Percentiles rank a stretch among this genome's conserved stretches.
Evolutionary conservation across 2,797 vertebrate species (phyloP).

Genomic region (Bradypodion ventrale): DNA sequence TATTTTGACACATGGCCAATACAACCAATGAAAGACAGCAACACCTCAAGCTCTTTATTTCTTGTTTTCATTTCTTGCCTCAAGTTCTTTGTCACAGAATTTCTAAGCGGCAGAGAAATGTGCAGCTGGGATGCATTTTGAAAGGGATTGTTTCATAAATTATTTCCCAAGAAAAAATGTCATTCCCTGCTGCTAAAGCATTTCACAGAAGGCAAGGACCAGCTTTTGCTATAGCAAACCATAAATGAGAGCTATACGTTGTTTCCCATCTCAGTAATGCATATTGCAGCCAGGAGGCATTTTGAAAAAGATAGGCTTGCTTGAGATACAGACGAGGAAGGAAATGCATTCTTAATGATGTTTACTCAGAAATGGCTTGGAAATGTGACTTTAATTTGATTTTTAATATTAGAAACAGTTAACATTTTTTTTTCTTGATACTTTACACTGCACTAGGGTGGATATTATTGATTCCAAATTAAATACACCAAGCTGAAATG

Average conservation of each 20-base stretch:
- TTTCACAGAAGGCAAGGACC: background rate
- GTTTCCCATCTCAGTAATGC: slow-evolving; percentile 7
- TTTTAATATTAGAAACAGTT: slow-evolving; percentile 11
- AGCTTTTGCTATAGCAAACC: slow-evolving; percentile 10
- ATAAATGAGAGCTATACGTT: slow-evolving; percentile 2
- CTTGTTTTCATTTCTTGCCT: background rate
- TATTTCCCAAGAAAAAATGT: slow-evolving; percentile 18
- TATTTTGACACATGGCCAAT: background rate
- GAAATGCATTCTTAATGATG: slow-evolving; percentile 18
- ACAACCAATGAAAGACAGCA: background rate
- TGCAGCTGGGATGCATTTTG: fast-evolving
- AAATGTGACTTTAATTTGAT: slow-evolving; percentile 38
- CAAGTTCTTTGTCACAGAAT: background rate
- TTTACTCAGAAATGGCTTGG: slow-evolving; percentile 12
- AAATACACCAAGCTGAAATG: background rate
- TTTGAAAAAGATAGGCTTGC: background rate
- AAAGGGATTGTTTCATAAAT: slow-evolving; percentile 25
- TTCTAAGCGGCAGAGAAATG: slow-evolving; percentile 8
- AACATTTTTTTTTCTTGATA: background rate
- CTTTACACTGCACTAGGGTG: slow-evolving; percentile 12
- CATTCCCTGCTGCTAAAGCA: background rate
- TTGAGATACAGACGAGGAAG: background rate
- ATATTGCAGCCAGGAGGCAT: background rate
- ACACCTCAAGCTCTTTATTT: background rate
- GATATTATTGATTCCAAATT: slow-evolving; percentile 20